Evolutionary conservation across 2,797 vertebrate species (phyloP), one percentile per base, ranked within the genome.

Genomic region (Aeoliscus strigatus): DNA sequence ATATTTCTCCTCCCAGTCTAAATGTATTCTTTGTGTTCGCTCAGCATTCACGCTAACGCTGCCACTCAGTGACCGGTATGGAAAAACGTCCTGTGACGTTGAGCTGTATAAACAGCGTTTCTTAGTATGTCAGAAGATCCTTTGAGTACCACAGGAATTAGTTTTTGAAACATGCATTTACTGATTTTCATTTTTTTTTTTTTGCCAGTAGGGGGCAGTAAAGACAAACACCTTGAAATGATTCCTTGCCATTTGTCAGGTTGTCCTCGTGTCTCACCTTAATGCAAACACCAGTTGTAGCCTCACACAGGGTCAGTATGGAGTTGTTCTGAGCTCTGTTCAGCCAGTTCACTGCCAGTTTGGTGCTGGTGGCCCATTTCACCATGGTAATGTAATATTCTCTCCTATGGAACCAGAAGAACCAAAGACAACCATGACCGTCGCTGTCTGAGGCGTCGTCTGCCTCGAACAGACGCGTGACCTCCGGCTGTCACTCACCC

Each of bases 341-440:
- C 66, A 99, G 82, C 96, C 96, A 99, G 84, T 95, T 98, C 18
- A 99, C 92, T 2, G 94, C 94, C 58, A 99, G 89, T 72, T 97
- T 97, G 70, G 94, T 99, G 80, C 91, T 97, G 47, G 94, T 96
- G 26, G 94, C 93, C 96, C 96, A 99, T 17, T 92, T 96, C 67
- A 98, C 96, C 93, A 96, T 93, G 38, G 94, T 98, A 75, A 99
- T 88, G 56, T 99, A 99, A 82, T 93, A 91, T 31, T 98, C 94
- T 60, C 91, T 95, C 68, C 86, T 89, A 55, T 12, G 71, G 55
- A 43, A 35, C 2, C 12, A 17, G 56, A 13, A 72, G 55, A 43
- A 35, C 2, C 12, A 17, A 2, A 18, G n/a, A 16, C 16, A 28
- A 4, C 2, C 14, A 35, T 64, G 37, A 60, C 27, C 34, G 7